Conservation (phyloP, 2,113 vertebrate genomes). For the Melospiza melodia region DNA sequence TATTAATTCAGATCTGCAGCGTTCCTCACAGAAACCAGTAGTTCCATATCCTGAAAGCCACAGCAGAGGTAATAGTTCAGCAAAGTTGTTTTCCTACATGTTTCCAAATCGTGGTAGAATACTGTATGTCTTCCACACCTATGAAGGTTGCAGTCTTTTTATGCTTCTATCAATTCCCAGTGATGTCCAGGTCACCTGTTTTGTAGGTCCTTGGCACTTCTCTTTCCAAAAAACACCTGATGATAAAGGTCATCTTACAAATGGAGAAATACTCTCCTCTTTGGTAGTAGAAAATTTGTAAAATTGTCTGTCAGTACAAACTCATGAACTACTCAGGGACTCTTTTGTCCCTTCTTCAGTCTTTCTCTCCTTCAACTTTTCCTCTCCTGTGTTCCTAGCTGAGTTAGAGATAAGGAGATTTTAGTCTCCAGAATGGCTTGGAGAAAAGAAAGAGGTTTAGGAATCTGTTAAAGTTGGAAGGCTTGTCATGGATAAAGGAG, state of each 20-base stretch:
- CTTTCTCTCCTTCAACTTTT: background rate
- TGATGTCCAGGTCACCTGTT: background rate
- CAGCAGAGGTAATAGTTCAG: conserved; percentile 81
- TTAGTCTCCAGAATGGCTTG: background rate
- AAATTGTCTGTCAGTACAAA: background rate
- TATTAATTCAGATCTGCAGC: conserved; percentile 77
- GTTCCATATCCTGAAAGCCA: conserved; percentile 91
- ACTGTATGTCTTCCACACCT: background rate
- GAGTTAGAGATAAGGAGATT: background rate
- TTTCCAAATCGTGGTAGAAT: background rate
- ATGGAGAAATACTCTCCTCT: background rate
- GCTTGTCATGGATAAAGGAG: background rate
- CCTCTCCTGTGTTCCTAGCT: background rate
- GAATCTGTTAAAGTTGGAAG: background rate
- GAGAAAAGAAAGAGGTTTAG: background rate
- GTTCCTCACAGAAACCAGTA: conserved; percentile 74
- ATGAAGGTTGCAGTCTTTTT: background rate
- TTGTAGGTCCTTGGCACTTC: background rate
- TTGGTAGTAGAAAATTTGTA: background rate
- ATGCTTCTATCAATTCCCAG: background rate
- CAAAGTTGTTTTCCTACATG: background rate
- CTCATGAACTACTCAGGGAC: rapidly evolving
- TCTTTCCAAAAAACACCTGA: background rate
- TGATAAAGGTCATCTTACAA: background rate
- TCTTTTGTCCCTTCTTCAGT: background rate